Percentiles rank a stretch among this genome's conserved stretches.
Conservation (phyloP, 2,888 invertebrate species). For the Cactoblastis cactorum region DNA sequence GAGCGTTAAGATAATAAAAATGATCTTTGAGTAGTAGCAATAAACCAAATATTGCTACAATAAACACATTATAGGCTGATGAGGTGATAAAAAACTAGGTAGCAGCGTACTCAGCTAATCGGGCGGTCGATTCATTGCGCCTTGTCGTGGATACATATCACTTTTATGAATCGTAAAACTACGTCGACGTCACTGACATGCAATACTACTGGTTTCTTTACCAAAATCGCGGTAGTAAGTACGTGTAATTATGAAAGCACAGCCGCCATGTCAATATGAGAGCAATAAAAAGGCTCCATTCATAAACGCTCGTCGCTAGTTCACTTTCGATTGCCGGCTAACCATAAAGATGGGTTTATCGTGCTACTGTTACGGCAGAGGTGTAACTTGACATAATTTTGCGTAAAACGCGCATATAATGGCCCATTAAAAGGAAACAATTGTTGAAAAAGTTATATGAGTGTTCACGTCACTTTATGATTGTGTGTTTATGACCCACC, state of each 20-base stretch:
- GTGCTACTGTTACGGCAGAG: conserved; percentile 70
- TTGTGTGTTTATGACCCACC: conserved; percentile 75
- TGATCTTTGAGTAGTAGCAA: conserved; percentile 70
- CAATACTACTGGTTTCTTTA: conserved; percentile 68
- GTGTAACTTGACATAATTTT: conserved; percentile 79
- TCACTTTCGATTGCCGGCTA: conserved; percentile 69
- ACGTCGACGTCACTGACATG: conserved; percentile 59
- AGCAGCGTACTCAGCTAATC: conserved; percentile 24
- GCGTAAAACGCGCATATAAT: conserved; percentile 77
- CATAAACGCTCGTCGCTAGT: conserved; percentile 66
- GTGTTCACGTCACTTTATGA: conserved; percentile 76
- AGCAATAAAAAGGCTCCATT: conserved; percentile 74
- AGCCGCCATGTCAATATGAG: conserved; percentile 69
- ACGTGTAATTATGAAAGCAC: conserved; percentile 66
- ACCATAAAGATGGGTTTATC: conserved; percentile 77
- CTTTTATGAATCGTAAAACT: conserved; percentile 74
- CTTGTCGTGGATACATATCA: conserved; percentile 61
- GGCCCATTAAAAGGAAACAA: conserved; percentile 78
- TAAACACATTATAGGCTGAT: conserved; percentile 76
- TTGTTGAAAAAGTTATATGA: conserved; percentile 79
- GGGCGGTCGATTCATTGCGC: conserved; percentile 39
- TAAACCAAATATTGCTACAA: conserved; percentile 78
- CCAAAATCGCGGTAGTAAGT: conserved; percentile 64
- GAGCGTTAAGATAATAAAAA: conserved; percentile 76
- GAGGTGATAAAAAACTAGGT: conserved; percentile 62